A percentile compares a stretch with the other conserved stretches of the same genome.
Evolutionary conservation across 2,113 vertebrate genomes (phyloP).

Genomic region (Theristicus caerulescens): DNA sequence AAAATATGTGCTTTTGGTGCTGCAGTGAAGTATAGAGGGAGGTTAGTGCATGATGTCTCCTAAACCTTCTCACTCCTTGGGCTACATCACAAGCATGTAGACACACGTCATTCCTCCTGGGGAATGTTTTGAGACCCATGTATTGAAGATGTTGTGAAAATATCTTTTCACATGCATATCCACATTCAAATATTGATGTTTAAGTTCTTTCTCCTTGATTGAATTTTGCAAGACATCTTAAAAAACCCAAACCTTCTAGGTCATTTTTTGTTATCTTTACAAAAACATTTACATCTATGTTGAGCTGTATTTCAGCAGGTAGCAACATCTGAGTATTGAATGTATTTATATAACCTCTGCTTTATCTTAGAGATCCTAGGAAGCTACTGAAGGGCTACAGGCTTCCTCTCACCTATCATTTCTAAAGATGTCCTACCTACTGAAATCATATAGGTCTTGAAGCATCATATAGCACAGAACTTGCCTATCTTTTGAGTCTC

Average conservation of each 20-base stretch:
- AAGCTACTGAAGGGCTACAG: background rate
- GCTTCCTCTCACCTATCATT: background rate
- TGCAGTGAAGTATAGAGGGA: background rate
- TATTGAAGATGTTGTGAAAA: background rate
- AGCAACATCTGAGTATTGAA: background rate
- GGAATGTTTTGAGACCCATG: background rate
- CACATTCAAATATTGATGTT: background rate
- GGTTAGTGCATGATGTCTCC: background rate
- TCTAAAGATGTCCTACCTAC: background rate
- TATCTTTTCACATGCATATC: background rate
- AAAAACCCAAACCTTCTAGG: background rate
- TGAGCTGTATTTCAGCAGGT: background rate
- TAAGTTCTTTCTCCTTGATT: background rate
- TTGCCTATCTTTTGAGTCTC: background rate
- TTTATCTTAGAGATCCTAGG: background rate
- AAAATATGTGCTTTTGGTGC: background rate
- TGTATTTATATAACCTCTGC: background rate
- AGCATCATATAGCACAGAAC: background rate
- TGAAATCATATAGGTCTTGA: background rate
- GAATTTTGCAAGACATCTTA: background rate
- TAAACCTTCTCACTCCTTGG: background rate
- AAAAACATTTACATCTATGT: fast-evolving
- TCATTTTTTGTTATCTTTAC: background rate
- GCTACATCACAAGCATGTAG: background rate
- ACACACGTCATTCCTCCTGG: background rate